These are phyloP conservation scores for Sarcoramphus papa DNA, from an alignment of 2,797 vertebrate species.

Conservation along the genomic window DNA sequence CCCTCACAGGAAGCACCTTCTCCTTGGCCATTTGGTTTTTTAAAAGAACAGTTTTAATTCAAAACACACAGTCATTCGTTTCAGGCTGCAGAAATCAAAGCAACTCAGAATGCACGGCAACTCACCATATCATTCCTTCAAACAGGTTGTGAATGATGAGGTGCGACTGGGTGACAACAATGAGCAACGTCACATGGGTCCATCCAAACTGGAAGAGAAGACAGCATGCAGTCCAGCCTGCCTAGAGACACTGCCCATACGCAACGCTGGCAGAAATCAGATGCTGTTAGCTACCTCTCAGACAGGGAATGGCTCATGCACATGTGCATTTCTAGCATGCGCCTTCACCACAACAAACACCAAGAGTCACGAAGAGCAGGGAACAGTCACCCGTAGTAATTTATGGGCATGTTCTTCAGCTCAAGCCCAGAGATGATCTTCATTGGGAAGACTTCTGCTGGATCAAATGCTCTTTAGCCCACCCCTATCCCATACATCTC, in stretches of 20 bases:
- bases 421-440: not conserved
- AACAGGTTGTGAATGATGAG: slow-evolving; percentile 99
- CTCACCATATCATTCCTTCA: slow-evolving; percentile 99
- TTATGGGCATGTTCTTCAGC: not conserved
- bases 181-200: slow-evolving; percentile 97
- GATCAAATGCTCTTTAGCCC: not conserved
- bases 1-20: not conserved
- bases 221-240: not conserved
- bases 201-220: slow-evolving; percentile 89
- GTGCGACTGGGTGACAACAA: slow-evolving; percentile 97
- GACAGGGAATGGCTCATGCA: not conserved
- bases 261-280: not conserved
- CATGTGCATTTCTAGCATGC: not conserved
- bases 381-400: not conserved
- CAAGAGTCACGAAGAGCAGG: not conserved
- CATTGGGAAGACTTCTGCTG: not conserved
- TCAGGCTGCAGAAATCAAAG: not conserved
- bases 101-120: not conserved
- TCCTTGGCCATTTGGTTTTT: not conserved
- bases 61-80: rapidly evolving
- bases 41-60: not conserved
- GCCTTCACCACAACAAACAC: not conserved
- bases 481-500: not conserved
- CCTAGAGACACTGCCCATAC: not conserved
- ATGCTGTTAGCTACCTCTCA: not conserved